These are phyloP conservation scores for Luidia sarsii DNA, from an alignment of 53 echinoderm and acorn worm species.

Conservation along the genomic window DNA sequence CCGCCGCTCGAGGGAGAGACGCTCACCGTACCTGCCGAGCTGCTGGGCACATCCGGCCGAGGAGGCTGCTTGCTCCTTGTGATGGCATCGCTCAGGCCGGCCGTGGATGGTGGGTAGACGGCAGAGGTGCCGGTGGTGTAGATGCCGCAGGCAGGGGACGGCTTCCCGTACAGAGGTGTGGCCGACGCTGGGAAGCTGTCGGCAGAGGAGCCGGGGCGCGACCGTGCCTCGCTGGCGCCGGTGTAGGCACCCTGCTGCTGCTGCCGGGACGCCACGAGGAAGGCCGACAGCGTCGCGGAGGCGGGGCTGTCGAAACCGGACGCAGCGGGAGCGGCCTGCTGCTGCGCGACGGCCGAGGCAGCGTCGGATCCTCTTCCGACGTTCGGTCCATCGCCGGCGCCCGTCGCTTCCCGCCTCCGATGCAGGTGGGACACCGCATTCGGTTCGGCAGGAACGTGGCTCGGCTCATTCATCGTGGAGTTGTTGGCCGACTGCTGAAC, in stretches of 20 bases:
- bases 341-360: not conserved
- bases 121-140: too few species aligned
- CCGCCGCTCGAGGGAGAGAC: not conserved
- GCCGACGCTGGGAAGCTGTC: not conserved
- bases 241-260: slow-evolving; percentile 18
- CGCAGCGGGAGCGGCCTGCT: not conserved
- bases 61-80: too few species aligned
- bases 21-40: not conserved
- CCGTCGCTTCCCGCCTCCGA: not conserved
- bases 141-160: too few species aligned
- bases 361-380: not conserved
- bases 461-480: not conserved
- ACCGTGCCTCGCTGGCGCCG: not conserved
- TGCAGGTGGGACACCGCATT: not conserved
- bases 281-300: not conserved
- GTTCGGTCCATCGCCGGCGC: not conserved
- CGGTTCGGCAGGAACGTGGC: not conserved
- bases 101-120: too few species aligned
- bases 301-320: not conserved
- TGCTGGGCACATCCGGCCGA: too few species aligned
- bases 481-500: not conserved
- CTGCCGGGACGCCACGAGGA: not conserved
- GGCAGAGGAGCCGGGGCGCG: not conserved
- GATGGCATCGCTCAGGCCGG: too few species aligned
- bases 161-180: not conserved